Percentiles rank a stretch among this genome's conserved stretches.
Conservation (phyloP, 2,797 vertebrate genomes). For the Sebastes matsubarae region DNA sequence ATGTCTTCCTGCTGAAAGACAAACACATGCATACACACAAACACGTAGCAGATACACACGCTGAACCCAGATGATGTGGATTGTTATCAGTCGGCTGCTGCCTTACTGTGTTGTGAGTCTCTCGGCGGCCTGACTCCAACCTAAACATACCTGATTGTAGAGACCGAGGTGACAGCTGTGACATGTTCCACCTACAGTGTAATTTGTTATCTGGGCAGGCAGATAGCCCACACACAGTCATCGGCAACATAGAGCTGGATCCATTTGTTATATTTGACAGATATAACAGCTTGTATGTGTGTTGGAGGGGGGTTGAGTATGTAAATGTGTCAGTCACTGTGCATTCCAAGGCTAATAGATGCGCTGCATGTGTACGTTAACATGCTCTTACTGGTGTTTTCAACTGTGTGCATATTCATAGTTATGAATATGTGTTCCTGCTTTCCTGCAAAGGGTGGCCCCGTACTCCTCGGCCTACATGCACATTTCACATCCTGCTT, state of each 20-base stretch:
- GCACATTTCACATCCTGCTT: slow-evolving; percentile 49
- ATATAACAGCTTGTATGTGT: slow-evolving; percentile 1
- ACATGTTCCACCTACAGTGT: slow-evolving; percentile 43
- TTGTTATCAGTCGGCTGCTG: slow-evolving; percentile 22
- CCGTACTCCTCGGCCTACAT: slow-evolving; percentile 36
- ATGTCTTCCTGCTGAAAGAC: slow-evolving; percentile 44
- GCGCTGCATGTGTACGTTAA: background rate
- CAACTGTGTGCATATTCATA: slow-evolving; percentile 35
- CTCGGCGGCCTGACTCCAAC: background rate
- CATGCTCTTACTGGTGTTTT: slow-evolving; percentile 5
- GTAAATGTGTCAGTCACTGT: slow-evolving; percentile 3
- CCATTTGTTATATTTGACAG: slow-evolving; percentile 49
- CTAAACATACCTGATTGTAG: slow-evolving; percentile 18
- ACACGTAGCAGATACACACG: background rate
- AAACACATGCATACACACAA: slow-evolving; percentile 16
- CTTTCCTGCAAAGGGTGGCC: slow-evolving; percentile 2
- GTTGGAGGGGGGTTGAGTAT: background rate
- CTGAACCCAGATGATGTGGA: slow-evolving; percentile 20
- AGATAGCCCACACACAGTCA: slow-evolving; percentile 9
- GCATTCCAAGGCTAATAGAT: background rate
- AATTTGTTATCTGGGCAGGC: slow-evolving; percentile 54
- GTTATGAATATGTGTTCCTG: background rate
- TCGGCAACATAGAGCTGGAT: slow-evolving; percentile 16
- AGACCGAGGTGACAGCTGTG: slow-evolving; percentile 44
- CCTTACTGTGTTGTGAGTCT: background rate